Conservation (phyloP, 2,113 vertebrate species). For the Haplotaxodon microlepis region DNA sequence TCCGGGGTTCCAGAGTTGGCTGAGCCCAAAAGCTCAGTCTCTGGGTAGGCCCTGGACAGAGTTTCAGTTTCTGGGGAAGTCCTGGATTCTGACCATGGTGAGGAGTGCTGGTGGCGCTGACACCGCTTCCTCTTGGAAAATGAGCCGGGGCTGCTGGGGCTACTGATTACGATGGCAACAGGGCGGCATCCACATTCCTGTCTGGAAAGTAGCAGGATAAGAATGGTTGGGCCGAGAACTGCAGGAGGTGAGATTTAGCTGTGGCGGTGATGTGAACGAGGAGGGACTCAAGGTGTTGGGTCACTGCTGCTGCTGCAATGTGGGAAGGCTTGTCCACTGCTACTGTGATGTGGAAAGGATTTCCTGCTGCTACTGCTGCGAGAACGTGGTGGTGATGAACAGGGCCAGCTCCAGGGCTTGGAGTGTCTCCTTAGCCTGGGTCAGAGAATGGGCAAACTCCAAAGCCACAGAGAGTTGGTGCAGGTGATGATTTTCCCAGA, state of each 20-base stretch:
- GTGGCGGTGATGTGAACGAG: neutral
- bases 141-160: too few species aligned
- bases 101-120: neutral
- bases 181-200: too few species aligned
- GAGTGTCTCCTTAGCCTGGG: neutral
- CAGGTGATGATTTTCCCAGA: neutral
- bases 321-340: neutral
- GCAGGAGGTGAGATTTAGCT: neutral
- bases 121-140: too few species aligned
- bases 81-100: neutral
- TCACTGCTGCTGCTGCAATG: neutral
- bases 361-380: neutral
- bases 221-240: neutral
- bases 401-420: neutral
- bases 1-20: too few species aligned
- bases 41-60: neutral
- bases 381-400: neutral
- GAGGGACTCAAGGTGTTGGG: neutral
- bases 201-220: neutral
- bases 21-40: too few species aligned
- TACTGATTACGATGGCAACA: fast-evolving
- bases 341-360: neutral
- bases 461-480: neutral
- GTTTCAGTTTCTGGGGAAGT: neutral
- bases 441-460: neutral